Percentiles rank a stretch among this genome's conserved stretches.
phyloP scores from a whole-genome alignment of 2,113 vertebrate genomes.

The Camelus bactrianus region DNA sequence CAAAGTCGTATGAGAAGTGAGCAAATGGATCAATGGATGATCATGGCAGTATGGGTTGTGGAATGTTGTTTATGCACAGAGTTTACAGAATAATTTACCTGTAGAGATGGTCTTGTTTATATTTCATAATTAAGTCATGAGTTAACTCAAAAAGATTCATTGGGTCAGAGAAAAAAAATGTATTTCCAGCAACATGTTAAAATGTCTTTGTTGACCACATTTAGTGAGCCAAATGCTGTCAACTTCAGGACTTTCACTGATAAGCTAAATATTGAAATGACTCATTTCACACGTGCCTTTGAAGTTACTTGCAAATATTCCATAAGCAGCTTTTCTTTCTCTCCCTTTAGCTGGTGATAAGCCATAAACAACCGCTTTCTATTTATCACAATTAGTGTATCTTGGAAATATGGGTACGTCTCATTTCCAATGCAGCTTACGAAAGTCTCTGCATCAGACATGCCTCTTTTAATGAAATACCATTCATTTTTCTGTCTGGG shows the following conservation, averaged over 20 bases:
- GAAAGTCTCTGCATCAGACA: not conserved
- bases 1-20: not conserved
- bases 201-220: not conserved
- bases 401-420: not conserved
- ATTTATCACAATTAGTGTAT: not conserved
- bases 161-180: conserved; percentile 7
- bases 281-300: conserved; percentile 35
- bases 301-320: conserved; percentile 62
- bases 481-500: conserved; percentile 12
- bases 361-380: not conserved
- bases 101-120: not conserved
- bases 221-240: conserved; percentile 8
- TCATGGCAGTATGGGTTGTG: not conserved
- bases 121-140: not conserved
- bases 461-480: not conserved
- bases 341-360: conserved; percentile 47
- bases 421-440: conserved; percentile 53
- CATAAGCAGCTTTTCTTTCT: conserved; percentile 27
- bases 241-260: not conserved
- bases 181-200: no score
- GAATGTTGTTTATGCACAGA: not conserved
- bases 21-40: not conserved
- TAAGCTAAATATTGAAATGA: conserved; percentile 35
- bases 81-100: conserved; percentile 38
- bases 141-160: conserved; percentile 19